These are phyloP conservation scores for Podarcis siculus DNA, from an alignment of 2,797 vertebrate species.

Conservation along the genomic window DNA sequence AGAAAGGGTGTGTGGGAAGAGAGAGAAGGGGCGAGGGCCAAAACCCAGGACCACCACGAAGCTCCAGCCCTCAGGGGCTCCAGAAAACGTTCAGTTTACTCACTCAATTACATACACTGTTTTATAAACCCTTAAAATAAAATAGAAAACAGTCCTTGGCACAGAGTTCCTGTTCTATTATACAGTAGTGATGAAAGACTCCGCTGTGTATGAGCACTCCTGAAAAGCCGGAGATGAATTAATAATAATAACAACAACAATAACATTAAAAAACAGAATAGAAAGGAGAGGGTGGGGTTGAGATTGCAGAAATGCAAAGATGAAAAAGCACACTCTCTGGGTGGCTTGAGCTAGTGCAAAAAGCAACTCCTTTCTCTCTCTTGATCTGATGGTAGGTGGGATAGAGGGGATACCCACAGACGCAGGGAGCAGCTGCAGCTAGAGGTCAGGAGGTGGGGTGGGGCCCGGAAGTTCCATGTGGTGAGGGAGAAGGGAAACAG, in stretches of 20 bases:
- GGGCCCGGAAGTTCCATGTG: slow-evolving; percentile 64
- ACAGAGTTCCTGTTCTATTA: slow-evolving; percentile 75
- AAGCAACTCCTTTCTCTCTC: slow-evolving; percentile 66
- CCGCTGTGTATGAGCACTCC: slow-evolving; percentile 70
- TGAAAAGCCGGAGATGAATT: slow-evolving; percentile 75
- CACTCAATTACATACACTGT: slow-evolving; percentile 75
- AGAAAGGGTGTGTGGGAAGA: slow-evolving; percentile 31
- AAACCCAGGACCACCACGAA: slow-evolving; percentile 74
- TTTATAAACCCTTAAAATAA: slow-evolving; percentile 76
- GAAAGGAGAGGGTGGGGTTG: slow-evolving; percentile 51
- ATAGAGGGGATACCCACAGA: slow-evolving; percentile 36
- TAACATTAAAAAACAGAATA: slow-evolving; percentile 1
- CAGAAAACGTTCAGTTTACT: slow-evolving; percentile 74
- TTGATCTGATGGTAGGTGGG: slow-evolving; percentile 58
- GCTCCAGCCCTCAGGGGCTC: slow-evolving; percentile 69
- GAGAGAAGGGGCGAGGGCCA: slow-evolving; percentile 69
- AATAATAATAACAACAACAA: slow-evolving; percentile 60
- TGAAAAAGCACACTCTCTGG: slow-evolving; percentile 49
- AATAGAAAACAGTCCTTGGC: slow-evolving; percentile 76
- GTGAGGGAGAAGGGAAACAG: slow-evolving; percentile 71
- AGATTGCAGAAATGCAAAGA: slow-evolving; percentile 63
- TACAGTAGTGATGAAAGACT: slow-evolving; percentile 73
- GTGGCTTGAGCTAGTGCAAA: slow-evolving; percentile 65
- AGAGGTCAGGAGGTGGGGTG: slow-evolving; percentile 60
- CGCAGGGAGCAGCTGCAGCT: slow-evolving; percentile 69